A percentile compares a stretch with the other conserved stretches of the same genome.
These are phyloP conservation scores for Promerops cafer DNA, from an alignment of 2,113 vertebrate genomes.

Conservation along the genomic window DNA sequence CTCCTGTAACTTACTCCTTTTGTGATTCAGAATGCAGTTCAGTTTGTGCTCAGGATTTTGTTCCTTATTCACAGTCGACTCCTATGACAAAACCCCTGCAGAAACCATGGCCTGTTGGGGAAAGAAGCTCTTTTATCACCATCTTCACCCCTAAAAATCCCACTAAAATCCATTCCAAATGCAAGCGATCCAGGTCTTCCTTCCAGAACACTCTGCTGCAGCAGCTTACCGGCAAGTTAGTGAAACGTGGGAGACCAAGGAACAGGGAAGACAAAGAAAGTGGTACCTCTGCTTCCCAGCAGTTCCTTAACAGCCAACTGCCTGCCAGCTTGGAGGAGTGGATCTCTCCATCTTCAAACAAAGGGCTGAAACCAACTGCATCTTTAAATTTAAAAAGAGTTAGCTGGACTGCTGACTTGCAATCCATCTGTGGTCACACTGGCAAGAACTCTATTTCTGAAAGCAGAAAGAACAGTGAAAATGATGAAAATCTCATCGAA, in stretches of 20 bases:
- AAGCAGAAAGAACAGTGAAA: not conserved
- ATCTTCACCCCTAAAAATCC: conserved; percentile 22
- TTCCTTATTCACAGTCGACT: conserved; percentile 79
- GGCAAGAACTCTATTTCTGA: not conserved
- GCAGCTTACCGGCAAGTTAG: not conserved
- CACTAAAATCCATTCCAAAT: conserved; percentile 8
- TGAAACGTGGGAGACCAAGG: not conserved
- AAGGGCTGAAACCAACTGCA: not conserved
- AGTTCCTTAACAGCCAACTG: not conserved
- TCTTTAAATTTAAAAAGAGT: not conserved
- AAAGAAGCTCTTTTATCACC: not conserved
- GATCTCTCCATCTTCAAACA: conserved; percentile 40
- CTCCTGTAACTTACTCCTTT: not conserved
- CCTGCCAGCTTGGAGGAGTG: conserved; percentile 18
- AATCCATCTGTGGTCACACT: not conserved
- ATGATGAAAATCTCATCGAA: not conserved
- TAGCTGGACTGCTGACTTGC: not conserved
- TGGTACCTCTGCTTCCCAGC: not conserved
- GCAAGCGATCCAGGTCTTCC: conserved; percentile 11
- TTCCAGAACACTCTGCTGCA: conserved; percentile 37
- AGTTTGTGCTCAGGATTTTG: conserved; percentile 48
- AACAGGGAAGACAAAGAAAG: not conserved
- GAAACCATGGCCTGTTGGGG: not conserved
- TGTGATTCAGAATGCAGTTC: conserved; percentile 34
- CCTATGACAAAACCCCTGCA: conserved; percentile 62